Evolutionary conservation across 2,797 vertebrate genomes (phyloP), one percentile per base, ranked within the genome.

Genomic region (Dermochelys coriacea): DNA sequence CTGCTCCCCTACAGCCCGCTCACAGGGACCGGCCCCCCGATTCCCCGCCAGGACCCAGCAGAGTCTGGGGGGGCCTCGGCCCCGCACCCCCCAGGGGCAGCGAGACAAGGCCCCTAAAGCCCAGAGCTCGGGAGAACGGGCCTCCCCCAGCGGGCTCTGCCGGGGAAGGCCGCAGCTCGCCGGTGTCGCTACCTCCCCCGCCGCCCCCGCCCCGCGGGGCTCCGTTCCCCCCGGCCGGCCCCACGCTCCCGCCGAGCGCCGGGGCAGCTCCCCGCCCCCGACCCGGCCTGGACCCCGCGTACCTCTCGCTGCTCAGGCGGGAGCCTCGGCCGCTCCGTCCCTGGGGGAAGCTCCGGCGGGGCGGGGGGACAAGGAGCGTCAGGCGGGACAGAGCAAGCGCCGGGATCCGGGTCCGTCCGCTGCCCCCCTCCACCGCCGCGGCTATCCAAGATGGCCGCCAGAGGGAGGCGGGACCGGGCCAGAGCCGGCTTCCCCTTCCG

Each of bases 391-490:
- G n/a, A 71, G n/a, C 64, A 23, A 71, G 64, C n/a, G 64, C n/a
- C n/a, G 64, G n/a, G n/a, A 21, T 41, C 19, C 64, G 64, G n/a
- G n/a, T 23, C 64, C 64, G 64, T 41, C n/a, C 10, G 10, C 61
- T 64, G 15, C 31, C 54, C 80, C 12, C 50, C 23, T 31, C 89
- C 64, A 11, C 91, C 68, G 31, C 95, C 84, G 91, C 89, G 78
- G 74, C 90, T 50, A 45, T 91, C 96, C 94, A 97, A 97, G 94
- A 97, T 97, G 97, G 95, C 97, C 82, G 95, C 97, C 96, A 95
- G 91, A 89, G 94, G 74, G 59, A 97, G 95, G 71, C 94, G 88
- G 95, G 80, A 94, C 95, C 77, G 47, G 31, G 27, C 83, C 80
- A 2, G 54, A 23, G 57, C 80, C 16, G 93, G 90, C 85, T 91